Conservation (phyloP, 2,113 vertebrate genomes). For the Vireo altiloquus region DNA sequence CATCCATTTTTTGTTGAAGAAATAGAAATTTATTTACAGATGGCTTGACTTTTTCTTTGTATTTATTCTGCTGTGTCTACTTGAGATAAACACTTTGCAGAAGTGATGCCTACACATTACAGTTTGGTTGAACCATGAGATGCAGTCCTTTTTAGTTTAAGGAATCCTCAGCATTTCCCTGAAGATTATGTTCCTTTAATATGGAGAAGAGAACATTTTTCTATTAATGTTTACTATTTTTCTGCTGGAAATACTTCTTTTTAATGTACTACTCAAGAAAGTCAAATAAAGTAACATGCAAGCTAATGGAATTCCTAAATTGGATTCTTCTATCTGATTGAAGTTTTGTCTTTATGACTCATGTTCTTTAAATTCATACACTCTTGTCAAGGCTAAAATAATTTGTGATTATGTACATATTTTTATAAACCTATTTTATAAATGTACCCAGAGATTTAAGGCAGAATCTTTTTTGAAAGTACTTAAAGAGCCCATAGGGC, state of each 20-base stretch:
- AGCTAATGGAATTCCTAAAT: background rate
- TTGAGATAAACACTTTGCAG: background rate
- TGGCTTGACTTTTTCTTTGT: background rate
- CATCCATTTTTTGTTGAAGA: background rate
- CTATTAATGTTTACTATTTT: constrained; percentile 11
- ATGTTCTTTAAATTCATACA: background rate
- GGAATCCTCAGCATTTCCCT: background rate
- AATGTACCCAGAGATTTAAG: background rate
- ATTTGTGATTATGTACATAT: background rate
- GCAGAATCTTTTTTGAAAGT: background rate
- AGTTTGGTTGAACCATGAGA: background rate
- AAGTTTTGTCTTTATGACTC: constrained; percentile 13
- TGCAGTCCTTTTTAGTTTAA: constrained; percentile 1
- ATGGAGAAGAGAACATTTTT: background rate
- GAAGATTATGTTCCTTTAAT: background rate
- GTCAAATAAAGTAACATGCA: background rate
- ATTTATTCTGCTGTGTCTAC: background rate
- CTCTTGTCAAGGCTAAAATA: background rate
- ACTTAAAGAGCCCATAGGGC: background rate
- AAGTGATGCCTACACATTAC: background rate
- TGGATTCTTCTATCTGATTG: background rate
- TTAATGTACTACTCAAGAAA: background rate
- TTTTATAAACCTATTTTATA: background rate
- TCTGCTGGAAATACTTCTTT: constrained; percentile 1
- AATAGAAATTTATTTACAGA: background rate